Evolutionary conservation across 2,888 invertebrate species (phyloP).

Genomic region (Lithophane socia): DNA sequence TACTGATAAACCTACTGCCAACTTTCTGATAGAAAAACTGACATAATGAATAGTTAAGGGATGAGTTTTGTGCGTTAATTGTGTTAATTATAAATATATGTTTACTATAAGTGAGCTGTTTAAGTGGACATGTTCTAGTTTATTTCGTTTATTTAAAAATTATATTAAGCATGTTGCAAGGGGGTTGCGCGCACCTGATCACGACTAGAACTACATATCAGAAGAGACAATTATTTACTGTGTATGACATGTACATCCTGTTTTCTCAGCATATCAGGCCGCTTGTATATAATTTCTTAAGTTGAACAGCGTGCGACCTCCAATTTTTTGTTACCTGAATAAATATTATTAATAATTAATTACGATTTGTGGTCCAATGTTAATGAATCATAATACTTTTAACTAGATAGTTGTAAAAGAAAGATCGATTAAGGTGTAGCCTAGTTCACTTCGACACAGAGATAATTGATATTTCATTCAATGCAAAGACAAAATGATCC

Average conservation of each 20-base stretch:
- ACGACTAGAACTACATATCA: slow-evolving; percentile 80
- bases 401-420: slow-evolving; percentile 87
- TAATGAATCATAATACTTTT: slow-evolving; percentile 88
- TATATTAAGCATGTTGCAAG: slow-evolving; percentile 82
- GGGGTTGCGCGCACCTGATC: slow-evolving; percentile 76
- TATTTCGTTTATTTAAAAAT: slow-evolving; percentile 88
- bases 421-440: slow-evolving; percentile 81
- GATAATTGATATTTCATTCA: slow-evolving; percentile 65
- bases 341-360: slow-evolving; percentile 89
- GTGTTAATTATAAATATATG: slow-evolving; percentile 87
- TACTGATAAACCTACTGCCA: slow-evolving; percentile 88
- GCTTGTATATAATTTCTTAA: slow-evolving; percentile 64
- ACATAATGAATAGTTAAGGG: slow-evolving; percentile 79
- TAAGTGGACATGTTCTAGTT: slow-evolving; percentile 86
- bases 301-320: slow-evolving; percentile 79
- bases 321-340: slow-evolving; percentile 90
- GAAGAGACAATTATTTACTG: slow-evolving; percentile 66
- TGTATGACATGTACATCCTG: slow-evolving; percentile 67
- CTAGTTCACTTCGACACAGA: slow-evolving; percentile 76
- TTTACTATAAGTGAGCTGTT: slow-evolving; percentile 86
- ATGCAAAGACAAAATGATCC: slow-evolving; percentile 72
- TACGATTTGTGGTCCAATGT: slow-evolving; percentile 91
- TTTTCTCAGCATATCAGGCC: slow-evolving; percentile 81
- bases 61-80: slow-evolving; percentile 86
- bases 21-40: slow-evolving; percentile 83